Percentiles rank a stretch among this genome's conserved stretches.
Conservation (phyloP, 2,888 invertebrate genomes). For the Limenitis arthemis region DNA sequence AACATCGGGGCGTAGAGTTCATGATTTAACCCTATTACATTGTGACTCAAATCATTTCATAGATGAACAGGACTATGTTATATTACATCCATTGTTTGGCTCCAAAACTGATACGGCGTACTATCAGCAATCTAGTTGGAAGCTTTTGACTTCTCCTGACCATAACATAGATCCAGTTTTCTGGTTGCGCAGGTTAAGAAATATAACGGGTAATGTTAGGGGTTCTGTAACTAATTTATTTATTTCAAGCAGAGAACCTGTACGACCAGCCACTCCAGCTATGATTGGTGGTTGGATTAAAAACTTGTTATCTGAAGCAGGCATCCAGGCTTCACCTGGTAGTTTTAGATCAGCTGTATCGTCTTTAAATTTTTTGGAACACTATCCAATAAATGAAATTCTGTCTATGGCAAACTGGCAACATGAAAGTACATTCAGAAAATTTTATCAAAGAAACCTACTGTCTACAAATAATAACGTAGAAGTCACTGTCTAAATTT, state of each 20-base stretch:
- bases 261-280: conserved; percentile 9
- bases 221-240: conserved; percentile 14
- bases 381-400: conserved; percentile 18
- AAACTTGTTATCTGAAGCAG: conserved; percentile 6
- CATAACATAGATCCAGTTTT: conserved; percentile 11
- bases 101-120: conserved; percentile 22
- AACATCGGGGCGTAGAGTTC: conserved; percentile 23
- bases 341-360: conserved; percentile 18
- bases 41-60: conserved; percentile 12
- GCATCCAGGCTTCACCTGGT: conserved; percentile 15
- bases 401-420: conserved; percentile 14
- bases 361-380: conserved; percentile 17
- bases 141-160: conserved; percentile 5
- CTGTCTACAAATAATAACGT: background rate
- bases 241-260: conserved; percentile 6
- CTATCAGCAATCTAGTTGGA: conserved; percentile 19
- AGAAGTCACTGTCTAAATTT: conserved; percentile 1
- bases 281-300: conserved; percentile 12
- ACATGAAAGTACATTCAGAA: conserved; percentile 14
- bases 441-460: conserved; percentile 5
- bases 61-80: conserved; percentile 14
- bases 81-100: conserved; percentile 20
- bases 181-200: conserved; percentile 10
- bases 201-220: background rate
- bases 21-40: conserved; percentile 21